A percentile compares a stretch with the other conserved stretches of the same genome.
phyloP scores from a whole-genome alignment of 1,140 invertebrate species.

The Thaumatotibia leucotreta region DNA sequence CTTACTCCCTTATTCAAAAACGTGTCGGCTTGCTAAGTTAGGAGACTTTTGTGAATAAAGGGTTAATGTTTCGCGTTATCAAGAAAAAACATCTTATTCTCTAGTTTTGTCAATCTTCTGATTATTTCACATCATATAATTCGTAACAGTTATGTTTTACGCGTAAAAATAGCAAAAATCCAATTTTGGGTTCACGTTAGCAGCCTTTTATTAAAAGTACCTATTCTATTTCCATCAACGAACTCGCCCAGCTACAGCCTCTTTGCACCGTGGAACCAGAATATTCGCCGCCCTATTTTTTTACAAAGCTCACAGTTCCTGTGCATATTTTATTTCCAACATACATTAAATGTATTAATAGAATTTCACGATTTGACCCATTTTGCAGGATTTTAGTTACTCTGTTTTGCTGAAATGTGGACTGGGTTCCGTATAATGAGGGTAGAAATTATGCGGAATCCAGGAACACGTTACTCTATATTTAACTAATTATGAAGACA shows the following conservation, averaged over 20 bases:
- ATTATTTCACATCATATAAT: too few relatives aligned
- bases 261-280: background rate
- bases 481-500: too few relatives aligned
- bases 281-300: background rate
- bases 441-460: background rate
- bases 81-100: too few relatives aligned
- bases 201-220: background rate
- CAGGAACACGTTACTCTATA: too few relatives aligned
- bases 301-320: background rate
- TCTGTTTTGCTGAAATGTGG: background rate
- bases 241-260: background rate
- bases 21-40: too few relatives aligned
- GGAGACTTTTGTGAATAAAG: too few relatives aligned
- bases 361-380: background rate
- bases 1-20: too few relatives aligned
- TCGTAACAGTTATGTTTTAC: too few relatives aligned
- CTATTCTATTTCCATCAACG: background rate
- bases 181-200: background rate
- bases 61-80: too few relatives aligned
- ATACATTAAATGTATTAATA: slow-evolving; percentile 14
- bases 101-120: too few relatives aligned
- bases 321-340: background rate
- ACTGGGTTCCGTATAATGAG: background rate
- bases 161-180: too few relatives aligned
- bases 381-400: background rate